Evolutionary conservation across 2,888 invertebrate species (phyloP), one percentile per base, ranked within the genome.

Genomic region (Celastrina argiolus): DNA sequence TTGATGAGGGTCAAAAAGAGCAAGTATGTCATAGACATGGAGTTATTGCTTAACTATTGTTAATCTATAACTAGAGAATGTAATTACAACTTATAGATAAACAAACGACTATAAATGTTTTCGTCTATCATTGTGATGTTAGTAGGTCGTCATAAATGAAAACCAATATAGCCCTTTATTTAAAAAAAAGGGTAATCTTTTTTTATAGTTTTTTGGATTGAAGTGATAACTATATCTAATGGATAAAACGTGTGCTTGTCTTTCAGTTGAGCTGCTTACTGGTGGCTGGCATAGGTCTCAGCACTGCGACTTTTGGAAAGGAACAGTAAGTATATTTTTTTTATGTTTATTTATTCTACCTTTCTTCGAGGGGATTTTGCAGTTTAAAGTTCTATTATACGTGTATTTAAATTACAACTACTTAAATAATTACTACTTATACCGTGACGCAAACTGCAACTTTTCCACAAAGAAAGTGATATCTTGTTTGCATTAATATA

Each of bases 281-380:
- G 72, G 85, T 88, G 81, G 85, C 87, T 81, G 78, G 83, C 81
- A 75, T 86, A 83, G 88, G 87, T 74, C 81, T 87, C 82, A 84
- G 87, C 87, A 77, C 83, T 78, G 90, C 90, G 83, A 91, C 91
- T 81, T 91, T 91, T 81, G 90, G 90, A 80, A 78, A 82, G 80
- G 88, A 90, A 86, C 90, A 90, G 91, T 91, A 83, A 90, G 91
- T 91, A 88, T 84, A 5, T 22, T n/a, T 34, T 69, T 75, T 76
- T 71, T 74, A 76, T 78, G 76, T 78, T 74, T 70, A 63, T 68
- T 68, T 69, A 71, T 67, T 64, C 31, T 42, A 64, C 42, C 14
- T 61, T 51, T 22, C 7, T 45, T 18, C 2, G 2, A 51, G 5
- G 12, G 2, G 12, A 36, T 51, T 14, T 14, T 45, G 18, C 18